Percentiles rank a stretch among this genome's conserved stretches.
Evolutionary conservation across 2,797 vertebrate species (phyloP).

Genomic region (Aphelocoma californica): DNA sequence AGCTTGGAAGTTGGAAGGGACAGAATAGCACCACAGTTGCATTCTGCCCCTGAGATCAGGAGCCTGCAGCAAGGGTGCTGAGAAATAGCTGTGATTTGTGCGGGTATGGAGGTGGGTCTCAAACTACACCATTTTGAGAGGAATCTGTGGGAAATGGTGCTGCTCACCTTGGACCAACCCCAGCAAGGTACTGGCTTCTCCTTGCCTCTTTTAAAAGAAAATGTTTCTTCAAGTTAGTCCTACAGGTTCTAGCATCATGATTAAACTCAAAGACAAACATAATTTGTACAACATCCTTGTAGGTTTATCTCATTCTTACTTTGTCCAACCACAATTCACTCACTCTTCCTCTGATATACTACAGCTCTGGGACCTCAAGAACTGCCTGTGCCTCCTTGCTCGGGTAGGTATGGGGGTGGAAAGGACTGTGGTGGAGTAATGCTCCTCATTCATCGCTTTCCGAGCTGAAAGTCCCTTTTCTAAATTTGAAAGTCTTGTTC

Average conservation of each 20-base stretch:
- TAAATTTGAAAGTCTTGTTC: neutral
- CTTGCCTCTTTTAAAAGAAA: neutral
- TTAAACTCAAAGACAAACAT: neutral
- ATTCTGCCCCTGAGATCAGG: neutral
- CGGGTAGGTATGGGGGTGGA: rapidly evolving
- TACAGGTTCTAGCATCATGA: neutral
- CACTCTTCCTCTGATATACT: neutral
- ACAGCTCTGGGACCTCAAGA: neutral
- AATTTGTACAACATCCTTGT: neutral
- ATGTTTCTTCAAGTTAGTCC: neutral
- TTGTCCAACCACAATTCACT: neutral
- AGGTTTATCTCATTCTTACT: neutral
- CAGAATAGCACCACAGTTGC: neutral
- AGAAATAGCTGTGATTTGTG: neutral
- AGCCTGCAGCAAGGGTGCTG: neutral
- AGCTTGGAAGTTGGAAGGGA: neutral
- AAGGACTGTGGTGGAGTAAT: neutral
- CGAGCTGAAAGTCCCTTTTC: neutral
- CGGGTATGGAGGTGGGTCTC: neutral
- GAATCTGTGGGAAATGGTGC: neutral
- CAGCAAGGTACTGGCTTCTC: neutral
- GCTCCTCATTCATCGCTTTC: neutral
- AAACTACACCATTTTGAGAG: neutral
- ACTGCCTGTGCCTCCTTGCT: neutral
- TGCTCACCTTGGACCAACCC: neutral